Evolutionary conservation across 1,140 invertebrate genomes (phyloP).

Genomic region (Pachypsylla venusta): DNA sequence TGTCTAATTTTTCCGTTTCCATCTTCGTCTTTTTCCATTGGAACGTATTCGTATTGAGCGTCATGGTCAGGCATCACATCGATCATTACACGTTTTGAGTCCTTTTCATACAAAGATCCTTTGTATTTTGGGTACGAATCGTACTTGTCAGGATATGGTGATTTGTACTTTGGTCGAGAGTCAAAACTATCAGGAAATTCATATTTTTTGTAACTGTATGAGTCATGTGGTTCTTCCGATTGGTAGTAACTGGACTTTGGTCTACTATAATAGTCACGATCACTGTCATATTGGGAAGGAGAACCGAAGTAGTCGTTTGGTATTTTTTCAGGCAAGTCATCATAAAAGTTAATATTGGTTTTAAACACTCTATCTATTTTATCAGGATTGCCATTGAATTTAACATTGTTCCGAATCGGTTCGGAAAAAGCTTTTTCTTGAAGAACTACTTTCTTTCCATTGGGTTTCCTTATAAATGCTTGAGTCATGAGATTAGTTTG

Average conservation of each 20-base stretch:
- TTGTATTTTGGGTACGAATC: background rate
- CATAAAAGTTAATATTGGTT: background rate
- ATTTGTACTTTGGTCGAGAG: background rate
- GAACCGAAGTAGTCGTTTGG: background rate
- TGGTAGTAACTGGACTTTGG: background rate
- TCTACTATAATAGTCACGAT: background rate
- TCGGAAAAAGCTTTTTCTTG: background rate
- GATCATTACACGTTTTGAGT: too few species aligned
- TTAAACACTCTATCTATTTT: background rate
- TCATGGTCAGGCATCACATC: conserved; percentile 13
- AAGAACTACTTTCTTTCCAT: background rate
- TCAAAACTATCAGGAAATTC: background rate
- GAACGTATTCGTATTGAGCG: conserved; percentile 17
- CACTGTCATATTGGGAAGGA: background rate
- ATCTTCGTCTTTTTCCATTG: conserved; percentile 14
- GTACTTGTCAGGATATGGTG: background rate
- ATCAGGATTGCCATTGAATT: background rate
- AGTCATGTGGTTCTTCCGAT: too few species aligned
- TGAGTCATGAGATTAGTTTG: background rate
- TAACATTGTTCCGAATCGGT: background rate
- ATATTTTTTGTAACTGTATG: too few species aligned
- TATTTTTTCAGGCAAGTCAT: background rate
- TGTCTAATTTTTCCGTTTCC: conserved; percentile 13
- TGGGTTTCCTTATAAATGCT: background rate
- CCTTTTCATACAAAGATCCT: background rate